Percentiles rank a stretch among this genome's conserved stretches.
phyloP scores from a whole-genome alignment of 2,888 invertebrate species.

The Poecilus cupreus region DNA sequence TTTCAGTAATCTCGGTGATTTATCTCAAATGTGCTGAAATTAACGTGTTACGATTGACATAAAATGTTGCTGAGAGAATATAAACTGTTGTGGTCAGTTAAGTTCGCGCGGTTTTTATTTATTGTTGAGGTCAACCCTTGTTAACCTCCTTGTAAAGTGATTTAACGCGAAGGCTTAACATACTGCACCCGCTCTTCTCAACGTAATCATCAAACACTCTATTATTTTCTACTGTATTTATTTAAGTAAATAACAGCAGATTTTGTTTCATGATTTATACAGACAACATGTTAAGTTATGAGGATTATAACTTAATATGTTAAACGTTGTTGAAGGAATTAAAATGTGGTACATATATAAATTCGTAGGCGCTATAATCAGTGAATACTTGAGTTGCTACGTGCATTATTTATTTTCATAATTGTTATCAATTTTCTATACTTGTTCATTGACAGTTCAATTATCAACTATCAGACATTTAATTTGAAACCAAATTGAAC shows the following conservation, averaged over 20 bases:
- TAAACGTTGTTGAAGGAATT: too few relatives aligned
- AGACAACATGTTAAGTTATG: too few relatives aligned
- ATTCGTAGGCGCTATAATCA: too few relatives aligned
- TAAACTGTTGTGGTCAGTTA: background rate
- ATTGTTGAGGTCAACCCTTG: conserved; percentile 21
- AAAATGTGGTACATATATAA: too few relatives aligned
- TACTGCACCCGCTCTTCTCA: background rate
- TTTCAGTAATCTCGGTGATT: conserved; percentile 41
- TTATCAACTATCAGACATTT: too few relatives aligned
- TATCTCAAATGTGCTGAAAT: conserved; percentile 44
- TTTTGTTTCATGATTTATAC: background rate
- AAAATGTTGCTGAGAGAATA: conserved; percentile 33
- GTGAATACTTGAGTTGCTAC: too few relatives aligned
- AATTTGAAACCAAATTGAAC: too few relatives aligned
- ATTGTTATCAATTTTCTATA: too few relatives aligned
- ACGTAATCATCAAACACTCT: background rate
- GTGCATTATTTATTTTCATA: too few relatives aligned
- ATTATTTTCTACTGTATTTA: background rate
- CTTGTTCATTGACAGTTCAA: too few relatives aligned
- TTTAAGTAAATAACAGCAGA: background rate
- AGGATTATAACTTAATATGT: too few relatives aligned
- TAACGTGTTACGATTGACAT: conserved; percentile 41
- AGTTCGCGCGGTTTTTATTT: conserved; percentile 2
- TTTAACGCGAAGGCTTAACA: conserved; percentile 14
- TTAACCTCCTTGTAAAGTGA: conserved; percentile 10